phyloP scores from a whole-genome alignment of 2,797 vertebrate genomes.

The Pristis pectinata region DNA sequence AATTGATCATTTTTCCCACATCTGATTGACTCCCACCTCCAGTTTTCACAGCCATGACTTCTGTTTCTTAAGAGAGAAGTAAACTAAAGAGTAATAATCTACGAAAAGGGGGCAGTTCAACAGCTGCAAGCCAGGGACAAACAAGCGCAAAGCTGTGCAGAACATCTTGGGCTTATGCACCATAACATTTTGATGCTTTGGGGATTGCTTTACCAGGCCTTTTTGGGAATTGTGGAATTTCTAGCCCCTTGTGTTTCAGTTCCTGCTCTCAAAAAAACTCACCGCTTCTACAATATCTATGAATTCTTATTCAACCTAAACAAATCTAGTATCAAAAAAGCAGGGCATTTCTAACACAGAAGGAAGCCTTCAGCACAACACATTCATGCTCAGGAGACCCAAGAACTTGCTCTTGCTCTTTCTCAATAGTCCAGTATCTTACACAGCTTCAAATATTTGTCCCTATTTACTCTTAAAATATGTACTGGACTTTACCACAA shows the following conservation, averaged over 20 bases:
- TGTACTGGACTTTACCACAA: neutral
- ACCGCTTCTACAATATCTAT: neutral
- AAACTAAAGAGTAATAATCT: neutral
- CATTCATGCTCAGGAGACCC: neutral
- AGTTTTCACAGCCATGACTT: neutral
- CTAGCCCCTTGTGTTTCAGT: neutral
- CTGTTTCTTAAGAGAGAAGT: neutral
- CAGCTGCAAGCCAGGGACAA: neutral
- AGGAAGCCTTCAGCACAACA: neutral
- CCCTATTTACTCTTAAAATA: neutral
- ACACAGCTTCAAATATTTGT: neutral
- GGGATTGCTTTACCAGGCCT: too few relatives aligned
- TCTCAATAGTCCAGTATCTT: neutral
- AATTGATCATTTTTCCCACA: neutral
- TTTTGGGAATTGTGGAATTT: too few relatives aligned
- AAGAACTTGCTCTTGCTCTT: neutral
- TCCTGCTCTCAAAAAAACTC: neutral
- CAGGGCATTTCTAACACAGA: neutral
- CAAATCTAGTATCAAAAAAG: too few relatives aligned
- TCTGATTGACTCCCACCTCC: neutral
- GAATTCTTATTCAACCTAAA: neutral
- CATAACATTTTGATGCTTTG: too few relatives aligned
- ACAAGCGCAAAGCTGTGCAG: too few relatives aligned
- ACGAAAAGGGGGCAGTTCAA: neutral
- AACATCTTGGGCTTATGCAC: too few relatives aligned